Evolutionary conservation across 2,797 vertebrate species (phyloP).

Genomic region (Falco concolor): DNA sequence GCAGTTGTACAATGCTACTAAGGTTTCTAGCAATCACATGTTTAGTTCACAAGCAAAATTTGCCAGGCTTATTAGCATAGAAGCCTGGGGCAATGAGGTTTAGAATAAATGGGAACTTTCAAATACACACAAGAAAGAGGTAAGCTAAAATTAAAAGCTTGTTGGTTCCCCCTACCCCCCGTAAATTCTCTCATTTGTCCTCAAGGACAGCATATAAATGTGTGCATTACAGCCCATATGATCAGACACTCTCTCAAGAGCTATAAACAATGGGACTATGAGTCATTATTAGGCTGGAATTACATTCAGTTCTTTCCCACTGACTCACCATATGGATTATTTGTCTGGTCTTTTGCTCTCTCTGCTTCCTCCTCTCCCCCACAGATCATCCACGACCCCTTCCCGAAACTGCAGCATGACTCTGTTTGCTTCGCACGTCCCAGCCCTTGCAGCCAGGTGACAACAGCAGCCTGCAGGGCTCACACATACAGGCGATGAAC

Average conservation of each 20-base stretch:
- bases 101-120: not conserved
- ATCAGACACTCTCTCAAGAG: constrained; percentile 24
- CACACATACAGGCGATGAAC: accelerated
- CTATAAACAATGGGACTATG: constrained; percentile 1
- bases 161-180: not conserved
- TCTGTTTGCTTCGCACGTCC: accelerated
- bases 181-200: not conserved
- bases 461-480: not conserved
- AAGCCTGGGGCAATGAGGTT: not conserved
- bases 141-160: not conserved
- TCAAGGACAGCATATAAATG: not conserved
- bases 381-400: not conserved
- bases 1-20: not conserved
- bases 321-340: constrained; percentile 9
- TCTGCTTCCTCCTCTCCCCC: not conserved
- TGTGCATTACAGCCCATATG: not conserved
- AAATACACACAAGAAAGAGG: not conserved
- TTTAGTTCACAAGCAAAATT: not conserved
- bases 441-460: not conserved
- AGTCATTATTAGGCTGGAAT: constrained; percentile 22
- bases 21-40: not conserved
- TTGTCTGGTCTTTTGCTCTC: not conserved
- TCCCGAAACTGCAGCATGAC: not conserved
- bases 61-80: not conserved
- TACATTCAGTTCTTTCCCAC: constrained; percentile 4